Percentiles rank a stretch among this genome's conserved stretches.
These are phyloP conservation scores for Smutsia gigantea DNA, from an alignment of 2,797 vertebrate species.

Conservation along the genomic window DNA sequence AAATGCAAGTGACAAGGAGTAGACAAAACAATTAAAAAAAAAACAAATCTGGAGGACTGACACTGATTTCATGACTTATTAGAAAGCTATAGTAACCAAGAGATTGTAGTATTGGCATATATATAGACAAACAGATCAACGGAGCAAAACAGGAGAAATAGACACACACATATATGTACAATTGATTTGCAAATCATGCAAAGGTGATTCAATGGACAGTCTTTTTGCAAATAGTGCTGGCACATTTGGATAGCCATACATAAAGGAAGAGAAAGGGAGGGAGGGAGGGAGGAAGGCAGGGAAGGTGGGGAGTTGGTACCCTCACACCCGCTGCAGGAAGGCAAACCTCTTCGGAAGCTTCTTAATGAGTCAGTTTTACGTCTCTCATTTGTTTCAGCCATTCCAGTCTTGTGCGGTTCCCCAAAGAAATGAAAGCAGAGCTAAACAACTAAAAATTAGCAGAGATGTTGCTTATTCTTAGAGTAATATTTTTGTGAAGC, in stretches of 20 bases:
- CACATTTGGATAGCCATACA: not conserved
- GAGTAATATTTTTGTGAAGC: not conserved
- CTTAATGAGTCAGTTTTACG: not conserved
- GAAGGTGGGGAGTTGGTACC: not conserved
- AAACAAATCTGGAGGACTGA: not conserved
- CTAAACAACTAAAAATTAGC: not conserved
- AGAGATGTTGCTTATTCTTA: not conserved
- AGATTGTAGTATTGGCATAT: not conserved
- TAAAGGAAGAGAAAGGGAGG: not conserved
- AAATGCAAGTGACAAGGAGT: not conserved
- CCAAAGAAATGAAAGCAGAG: not conserved
- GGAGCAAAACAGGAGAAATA: not conserved
- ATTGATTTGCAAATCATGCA: not conserved
- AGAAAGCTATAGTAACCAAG: not conserved
- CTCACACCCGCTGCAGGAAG: too few species aligned
- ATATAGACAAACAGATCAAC: not conserved
- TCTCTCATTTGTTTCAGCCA: fast-evolving
- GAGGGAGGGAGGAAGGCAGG: not conserved
- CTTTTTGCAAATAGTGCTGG: not conserved
- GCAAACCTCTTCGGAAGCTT: not conserved
- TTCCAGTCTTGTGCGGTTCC: not conserved
- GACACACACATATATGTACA: fast-evolving
- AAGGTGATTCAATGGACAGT: not conserved
- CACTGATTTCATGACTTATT: not conserved
- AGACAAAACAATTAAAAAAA: not conserved